Percentiles rank a stretch among this genome's conserved stretches.
Conservation (phyloP, 2,888 invertebrate genomes). For the Gnatocerus cornutus region DNA sequence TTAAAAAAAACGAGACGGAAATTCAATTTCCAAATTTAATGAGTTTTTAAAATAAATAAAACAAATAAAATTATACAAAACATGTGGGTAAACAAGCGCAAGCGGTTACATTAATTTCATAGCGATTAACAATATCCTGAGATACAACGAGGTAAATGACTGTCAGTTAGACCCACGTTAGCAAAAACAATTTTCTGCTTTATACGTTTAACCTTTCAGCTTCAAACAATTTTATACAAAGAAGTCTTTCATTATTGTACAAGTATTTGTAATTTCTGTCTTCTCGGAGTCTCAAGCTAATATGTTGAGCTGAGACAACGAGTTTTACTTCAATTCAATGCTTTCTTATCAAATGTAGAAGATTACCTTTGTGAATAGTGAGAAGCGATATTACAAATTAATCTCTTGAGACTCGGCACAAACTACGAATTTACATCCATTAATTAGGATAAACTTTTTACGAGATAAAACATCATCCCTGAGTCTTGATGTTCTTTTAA, state of each 20-base stretch:
- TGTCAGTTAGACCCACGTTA: no score
- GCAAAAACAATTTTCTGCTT: no score
- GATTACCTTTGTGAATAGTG: not conserved
- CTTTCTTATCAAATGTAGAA: slow-evolving; percentile 8
- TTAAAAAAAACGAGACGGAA: no score
- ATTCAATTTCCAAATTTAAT: no score
- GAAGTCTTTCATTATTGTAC: not conserved
- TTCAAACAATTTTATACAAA: no score
- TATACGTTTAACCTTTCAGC: no score
- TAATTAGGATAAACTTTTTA: slow-evolving; percentile 14
- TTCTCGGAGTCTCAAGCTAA: not conserved
- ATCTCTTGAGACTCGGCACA: not conserved
- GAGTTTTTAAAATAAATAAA: no score
- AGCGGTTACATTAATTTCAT: no score
- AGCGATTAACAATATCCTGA: no score
- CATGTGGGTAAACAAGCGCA: no score
- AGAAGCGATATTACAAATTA: not conserved
- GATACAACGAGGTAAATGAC: no score
- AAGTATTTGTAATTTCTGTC: slow-evolving; percentile 17
- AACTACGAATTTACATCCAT: not conserved
- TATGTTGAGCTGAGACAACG: slow-evolving; percentile 5
- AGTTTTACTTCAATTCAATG: not conserved
- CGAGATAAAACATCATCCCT: slow-evolving; percentile 6
- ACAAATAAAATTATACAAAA: no score
- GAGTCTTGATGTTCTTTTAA: slow-evolving; percentile 2